A percentile compares a stretch with the other conserved stretches of the same genome.
Conservation (phyloP, 1,140 invertebrate species). For the Neodiprion fabricii region DNA sequence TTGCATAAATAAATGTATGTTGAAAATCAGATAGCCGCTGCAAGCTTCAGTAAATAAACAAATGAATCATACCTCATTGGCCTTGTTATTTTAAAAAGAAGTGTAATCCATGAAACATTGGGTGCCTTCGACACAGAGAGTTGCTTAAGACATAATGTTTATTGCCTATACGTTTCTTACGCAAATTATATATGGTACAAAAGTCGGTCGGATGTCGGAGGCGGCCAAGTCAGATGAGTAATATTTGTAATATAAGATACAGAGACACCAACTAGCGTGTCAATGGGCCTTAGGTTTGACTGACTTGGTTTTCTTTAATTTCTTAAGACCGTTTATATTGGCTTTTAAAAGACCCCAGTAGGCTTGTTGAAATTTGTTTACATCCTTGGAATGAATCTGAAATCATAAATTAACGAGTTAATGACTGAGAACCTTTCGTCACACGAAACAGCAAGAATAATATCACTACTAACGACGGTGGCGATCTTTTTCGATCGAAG, state of each 20-base stretch:
- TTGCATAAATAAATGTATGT: not conserved
- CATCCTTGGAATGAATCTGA: conserved; percentile 78
- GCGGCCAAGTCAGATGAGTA: conserved; percentile 4
- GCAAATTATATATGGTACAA: conserved; percentile 12
- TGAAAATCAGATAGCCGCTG: not conserved
- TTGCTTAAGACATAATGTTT: too few species aligned
- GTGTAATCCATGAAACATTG: too few species aligned
- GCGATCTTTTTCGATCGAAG: conserved; percentile 79
- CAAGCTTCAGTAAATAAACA: too few species aligned
- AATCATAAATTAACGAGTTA: conserved; percentile 30
- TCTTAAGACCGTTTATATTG: conserved; percentile 87
- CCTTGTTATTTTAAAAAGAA: too few species aligned
- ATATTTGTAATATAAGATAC: not conserved
- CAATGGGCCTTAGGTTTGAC: conserved; percentile 73
- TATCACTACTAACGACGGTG: conserved; percentile 69
- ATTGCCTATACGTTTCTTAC: too few species aligned
- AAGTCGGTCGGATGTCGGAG: conserved; percentile 13
- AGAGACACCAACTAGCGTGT: conserved; percentile 15
- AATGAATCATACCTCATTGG: too few species aligned
- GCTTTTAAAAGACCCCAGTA: conserved; percentile 84
- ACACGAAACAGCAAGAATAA: conserved; percentile 19
- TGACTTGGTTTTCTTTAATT: conserved; percentile 80
- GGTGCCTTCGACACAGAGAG: too few species aligned
- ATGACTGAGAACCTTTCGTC: conserved; percentile 19
- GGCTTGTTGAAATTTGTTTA: conserved; percentile 84